phyloP scores from a whole-genome alignment of 2,113 vertebrate species.

The Sakesphorus luctuosus region DNA sequence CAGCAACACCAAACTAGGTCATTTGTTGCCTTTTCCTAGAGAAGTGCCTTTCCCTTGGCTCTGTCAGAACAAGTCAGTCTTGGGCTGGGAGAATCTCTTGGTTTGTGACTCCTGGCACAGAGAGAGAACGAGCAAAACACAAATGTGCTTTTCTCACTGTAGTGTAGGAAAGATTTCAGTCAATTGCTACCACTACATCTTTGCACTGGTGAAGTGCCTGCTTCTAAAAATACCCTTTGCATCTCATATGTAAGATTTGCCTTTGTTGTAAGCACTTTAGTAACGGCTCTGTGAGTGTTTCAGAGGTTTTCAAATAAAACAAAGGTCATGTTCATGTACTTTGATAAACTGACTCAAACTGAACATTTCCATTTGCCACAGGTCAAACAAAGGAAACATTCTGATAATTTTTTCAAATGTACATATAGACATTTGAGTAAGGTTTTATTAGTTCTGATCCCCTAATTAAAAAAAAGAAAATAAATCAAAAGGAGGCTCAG shows the following conservation, averaged over 20 bases:
- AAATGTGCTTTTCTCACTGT: neutral
- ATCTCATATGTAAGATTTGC: neutral
- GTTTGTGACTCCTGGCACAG: neutral
- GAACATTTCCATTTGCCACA: neutral
- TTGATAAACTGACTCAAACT: neutral
- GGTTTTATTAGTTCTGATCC: neutral
- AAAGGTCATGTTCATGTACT: neutral
- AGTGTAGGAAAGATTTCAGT: neutral
- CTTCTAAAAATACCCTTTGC: neutral
- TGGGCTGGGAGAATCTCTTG: neutral
- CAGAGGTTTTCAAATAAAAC: neutral
- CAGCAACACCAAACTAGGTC: neutral
- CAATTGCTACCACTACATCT: neutral
- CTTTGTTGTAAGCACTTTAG: neutral
- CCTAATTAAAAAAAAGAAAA: neutral
- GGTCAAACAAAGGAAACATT: neutral
- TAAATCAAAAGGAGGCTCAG: too few relatives aligned
- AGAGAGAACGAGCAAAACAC: neutral
- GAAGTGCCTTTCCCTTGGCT: neutral
- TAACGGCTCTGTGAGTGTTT: neutral
- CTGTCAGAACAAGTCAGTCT: neutral
- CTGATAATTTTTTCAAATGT: neutral
- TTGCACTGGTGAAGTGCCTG: neutral
- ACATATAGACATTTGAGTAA: neutral
- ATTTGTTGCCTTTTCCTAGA: neutral